Base-by-base conservation (phyloP, 2,113 vertebrate species). In the Casuarius casuarius region DNA sequence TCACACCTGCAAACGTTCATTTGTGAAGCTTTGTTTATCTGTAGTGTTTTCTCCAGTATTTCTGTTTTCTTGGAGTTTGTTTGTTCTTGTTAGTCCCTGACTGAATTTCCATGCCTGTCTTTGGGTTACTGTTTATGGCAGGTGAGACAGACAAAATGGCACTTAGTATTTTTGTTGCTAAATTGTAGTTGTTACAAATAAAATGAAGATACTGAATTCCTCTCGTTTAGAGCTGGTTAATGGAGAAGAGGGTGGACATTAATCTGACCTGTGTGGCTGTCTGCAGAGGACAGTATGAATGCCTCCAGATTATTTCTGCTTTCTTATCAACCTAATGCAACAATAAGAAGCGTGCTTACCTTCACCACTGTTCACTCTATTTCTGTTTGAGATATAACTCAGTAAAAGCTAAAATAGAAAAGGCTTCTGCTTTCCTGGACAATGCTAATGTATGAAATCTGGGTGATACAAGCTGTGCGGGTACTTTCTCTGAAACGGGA, bases 401-500 rank as follows among this genome's bases (percentile, higher is more conserved):
- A 96, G 95, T 96, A 94, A 97, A 97, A 96, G 88, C 83, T 95
- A 96, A 97, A 96, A 94, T 84, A 94, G 97, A 97, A 97, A 98
- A 98, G 96, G 97, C 81, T 82, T 88, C 76, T 95, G 94, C 96
- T 97, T 92, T 70, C 94, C 78, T 93, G 93, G 78, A 87, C 54
- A 52, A 66, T 38, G 65, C 68, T 98, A 98, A 98, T 98, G 95
- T 98, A 98, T 98, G 78, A 98, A 98, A 98, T 98, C 97, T 98
- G 98, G 98, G 98, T 98, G 98, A 98, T 97, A 98, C 98, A 98
- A 99, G 97, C 97, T 94, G 96, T 98, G 99, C 98, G 98, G 98
- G 95, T 98, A 97, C 96, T 95, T 96, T 98, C 98, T 98, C 82
- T 98, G 98, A 98, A 97, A 98, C 97, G 98, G 96, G 97, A 90